Conservation (phyloP, 2,113 vertebrate genomes). For the Sinocyclocheilus anshuiensis region DNA sequence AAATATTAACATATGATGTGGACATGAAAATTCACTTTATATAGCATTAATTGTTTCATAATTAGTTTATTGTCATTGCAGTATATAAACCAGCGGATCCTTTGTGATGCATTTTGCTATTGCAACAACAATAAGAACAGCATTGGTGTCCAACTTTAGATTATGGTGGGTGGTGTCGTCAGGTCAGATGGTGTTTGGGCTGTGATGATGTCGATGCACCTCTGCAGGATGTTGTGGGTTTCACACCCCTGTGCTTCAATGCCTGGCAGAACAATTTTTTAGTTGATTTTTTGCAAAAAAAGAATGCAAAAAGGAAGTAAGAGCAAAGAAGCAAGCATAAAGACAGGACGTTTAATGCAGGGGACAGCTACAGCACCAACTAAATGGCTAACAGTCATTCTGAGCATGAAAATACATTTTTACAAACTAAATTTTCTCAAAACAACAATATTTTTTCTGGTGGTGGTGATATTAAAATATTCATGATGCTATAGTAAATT, state of each 20-base stretch:
- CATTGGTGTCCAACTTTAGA: background rate
- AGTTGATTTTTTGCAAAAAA: background rate
- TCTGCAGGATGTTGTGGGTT: conserved; percentile 24
- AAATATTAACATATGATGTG: background rate
- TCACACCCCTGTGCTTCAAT: background rate
- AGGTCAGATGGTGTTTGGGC: background rate
- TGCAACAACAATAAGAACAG: background rate
- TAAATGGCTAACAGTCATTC: no score
- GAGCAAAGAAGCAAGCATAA: no score
- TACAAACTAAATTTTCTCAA: background rate
- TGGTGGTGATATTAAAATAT: background rate
- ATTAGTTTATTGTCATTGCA: background rate
- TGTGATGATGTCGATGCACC: background rate
- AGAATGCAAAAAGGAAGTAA: no score
- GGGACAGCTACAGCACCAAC: background rate
- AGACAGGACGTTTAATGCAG: background rate
- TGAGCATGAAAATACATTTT: background rate
- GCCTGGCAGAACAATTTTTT: no score
- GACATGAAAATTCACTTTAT: background rate
- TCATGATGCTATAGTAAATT: background rate
- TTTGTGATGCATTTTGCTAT: background rate
- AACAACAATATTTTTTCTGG: background rate
- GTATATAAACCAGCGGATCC: background rate
- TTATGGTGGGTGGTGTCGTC: background rate
- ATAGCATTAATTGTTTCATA: background rate